phyloP scores from a whole-genome alignment of 2,888 invertebrate genomes.

The Hemaris fuciformis region DNA sequence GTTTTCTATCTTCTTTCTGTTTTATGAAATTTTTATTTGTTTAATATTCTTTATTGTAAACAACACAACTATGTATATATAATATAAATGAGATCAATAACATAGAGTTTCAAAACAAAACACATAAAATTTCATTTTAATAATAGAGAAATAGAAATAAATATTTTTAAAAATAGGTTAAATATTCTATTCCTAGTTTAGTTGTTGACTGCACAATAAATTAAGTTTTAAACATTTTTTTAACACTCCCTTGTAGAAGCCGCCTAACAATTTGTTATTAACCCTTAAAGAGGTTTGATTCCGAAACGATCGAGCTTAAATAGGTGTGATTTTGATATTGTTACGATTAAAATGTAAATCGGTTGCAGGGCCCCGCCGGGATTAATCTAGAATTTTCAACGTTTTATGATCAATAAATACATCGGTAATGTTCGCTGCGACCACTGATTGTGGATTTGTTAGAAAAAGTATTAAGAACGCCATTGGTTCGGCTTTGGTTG shows the following conservation, averaged over 20 bases:
- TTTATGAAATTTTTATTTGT: too few relatives aligned
- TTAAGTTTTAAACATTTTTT: neutral
- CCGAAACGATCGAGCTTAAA: constrained; percentile 32
- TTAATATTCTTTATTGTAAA: too few relatives aligned
- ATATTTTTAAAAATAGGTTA: too few relatives aligned
- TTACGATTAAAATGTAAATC: constrained; percentile 62
- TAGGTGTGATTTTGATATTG: constrained; percentile 43
- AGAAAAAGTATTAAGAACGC: neutral
- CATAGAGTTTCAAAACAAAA: too few relatives aligned
- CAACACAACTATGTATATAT: too few relatives aligned
- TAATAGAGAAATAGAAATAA: too few relatives aligned
- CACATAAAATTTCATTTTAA: too few relatives aligned
- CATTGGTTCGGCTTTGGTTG: neutral
- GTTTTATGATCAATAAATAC: constrained; percentile 59
- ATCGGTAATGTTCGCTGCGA: constrained; percentile 44
- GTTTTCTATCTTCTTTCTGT: too few relatives aligned
- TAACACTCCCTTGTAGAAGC: neutral
- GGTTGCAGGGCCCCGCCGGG: constrained; percentile 54
- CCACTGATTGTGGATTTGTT: constrained; percentile 36
- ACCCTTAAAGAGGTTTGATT: constrained; percentile 27
- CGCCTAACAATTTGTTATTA: constrained; percentile 8
- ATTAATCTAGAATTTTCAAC: constrained; percentile 56
- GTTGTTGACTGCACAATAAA: too few relatives aligned
- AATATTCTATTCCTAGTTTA: too few relatives aligned
- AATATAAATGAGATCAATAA: too few relatives aligned